Percentiles rank a stretch among this genome's conserved stretches.
phyloP scores from a whole-genome alignment of 1,140 invertebrate genomes.

The Drosophila pruinosa region DNA sequence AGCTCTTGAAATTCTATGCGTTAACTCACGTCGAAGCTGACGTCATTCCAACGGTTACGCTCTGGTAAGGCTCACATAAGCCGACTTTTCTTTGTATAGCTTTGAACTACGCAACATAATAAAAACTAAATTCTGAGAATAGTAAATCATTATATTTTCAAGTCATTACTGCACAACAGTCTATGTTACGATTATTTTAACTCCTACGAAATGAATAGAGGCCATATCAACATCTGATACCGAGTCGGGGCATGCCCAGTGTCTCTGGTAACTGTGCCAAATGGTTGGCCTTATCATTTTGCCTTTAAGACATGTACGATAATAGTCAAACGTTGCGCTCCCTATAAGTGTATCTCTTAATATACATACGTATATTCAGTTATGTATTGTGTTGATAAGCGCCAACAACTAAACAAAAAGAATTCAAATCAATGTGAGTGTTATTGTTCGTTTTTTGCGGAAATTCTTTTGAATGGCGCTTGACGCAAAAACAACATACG shows the following conservation, averaged over 20 bases:
- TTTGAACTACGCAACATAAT: constrained; percentile 18
- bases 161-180: background rate
- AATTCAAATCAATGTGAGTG: constrained; percentile 18
- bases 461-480: constrained; percentile 59
- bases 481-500: constrained; percentile 1
- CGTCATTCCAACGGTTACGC: constrained; percentile 73
- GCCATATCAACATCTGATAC: constrained; percentile 27
- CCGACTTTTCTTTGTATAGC: background rate
- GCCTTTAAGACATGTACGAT: constrained; percentile 18
- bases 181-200: background rate
- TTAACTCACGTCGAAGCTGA: constrained; percentile 31
- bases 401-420: background rate
- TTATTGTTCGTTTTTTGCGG: constrained; percentile 32
- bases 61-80: constrained; percentile 46
- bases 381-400: constrained; percentile 27
- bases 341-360: constrained; percentile 5
- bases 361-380: background rate
- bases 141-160: constrained; percentile 11
- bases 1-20: constrained; percentile 26
- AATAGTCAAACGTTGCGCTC: constrained; percentile 19
- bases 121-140: constrained; percentile 22
- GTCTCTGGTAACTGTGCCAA: constrained; percentile 39
- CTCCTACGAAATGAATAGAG: background rate
- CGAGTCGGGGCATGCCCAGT: constrained; percentile 25
- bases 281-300: constrained; percentile 27